These are phyloP conservation scores for Anguilla japonica DNA, from an alignment of 2,113 vertebrate species.

Conservation along the genomic window DNA sequence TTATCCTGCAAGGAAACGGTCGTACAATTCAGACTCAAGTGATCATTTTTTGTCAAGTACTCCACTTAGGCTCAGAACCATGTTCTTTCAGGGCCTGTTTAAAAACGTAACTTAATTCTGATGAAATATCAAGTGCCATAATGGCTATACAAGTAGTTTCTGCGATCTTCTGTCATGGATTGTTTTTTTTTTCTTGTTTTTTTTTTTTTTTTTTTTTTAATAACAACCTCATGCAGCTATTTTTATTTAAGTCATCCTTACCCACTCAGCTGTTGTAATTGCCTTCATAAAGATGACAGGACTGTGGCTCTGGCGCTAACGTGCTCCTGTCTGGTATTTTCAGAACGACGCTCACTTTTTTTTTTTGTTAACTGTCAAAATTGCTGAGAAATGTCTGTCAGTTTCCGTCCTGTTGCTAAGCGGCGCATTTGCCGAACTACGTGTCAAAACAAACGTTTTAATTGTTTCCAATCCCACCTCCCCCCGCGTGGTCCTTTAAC, in stretches of 20 bases:
- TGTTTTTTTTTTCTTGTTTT: not conserved
- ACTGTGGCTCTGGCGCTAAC: not conserved
- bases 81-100: not conserved
- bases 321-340: not conserved
- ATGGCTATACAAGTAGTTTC: not conserved
- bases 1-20: not conserved
- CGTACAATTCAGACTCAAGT: not conserved
- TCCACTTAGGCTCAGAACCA: not conserved
- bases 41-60: slow-evolving; percentile 1
- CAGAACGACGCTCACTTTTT: not conserved
- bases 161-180: not conserved
- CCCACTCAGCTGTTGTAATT: not conserved
- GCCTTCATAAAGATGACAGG: not conserved
- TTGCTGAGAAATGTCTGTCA: not conserved
- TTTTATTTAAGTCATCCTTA: not conserved
- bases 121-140: slow-evolving; percentile 7
- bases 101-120: slow-evolving; percentile 11
- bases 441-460: not conserved
- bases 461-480: not conserved
- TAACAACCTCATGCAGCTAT: not conserved
- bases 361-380: not conserved
- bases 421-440: not conserved
- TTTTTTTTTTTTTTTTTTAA: not conserved
- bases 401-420: not conserved
- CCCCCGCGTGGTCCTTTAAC: not conserved